These are phyloP conservation scores for Antennarius striatus DNA, from an alignment of 2,113 vertebrate species.

Conservation along the genomic window DNA sequence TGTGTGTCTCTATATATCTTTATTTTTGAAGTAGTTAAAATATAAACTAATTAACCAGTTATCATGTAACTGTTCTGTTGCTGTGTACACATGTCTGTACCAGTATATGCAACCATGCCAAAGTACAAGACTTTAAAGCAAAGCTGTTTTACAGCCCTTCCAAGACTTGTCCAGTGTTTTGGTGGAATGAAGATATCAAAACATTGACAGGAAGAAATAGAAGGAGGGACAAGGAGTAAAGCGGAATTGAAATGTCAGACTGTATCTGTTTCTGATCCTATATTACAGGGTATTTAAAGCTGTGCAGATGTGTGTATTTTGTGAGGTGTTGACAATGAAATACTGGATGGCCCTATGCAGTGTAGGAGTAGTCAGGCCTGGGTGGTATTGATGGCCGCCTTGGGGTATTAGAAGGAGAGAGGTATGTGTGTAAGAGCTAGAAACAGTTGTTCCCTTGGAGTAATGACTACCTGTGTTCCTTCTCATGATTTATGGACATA, in stretches of 20 bases:
- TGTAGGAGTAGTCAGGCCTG: constrained; percentile 42
- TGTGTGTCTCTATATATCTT: too few species aligned
- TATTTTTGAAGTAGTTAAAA: too few species aligned
- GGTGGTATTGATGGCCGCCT: constrained; percentile 71
- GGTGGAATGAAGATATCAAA: constrained; percentile 55
- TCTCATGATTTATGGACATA: constrained; percentile 73
- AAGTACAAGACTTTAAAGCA: constrained; percentile 33
- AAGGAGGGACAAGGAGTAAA: constrained; percentile 22
- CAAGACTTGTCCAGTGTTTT: not conserved
- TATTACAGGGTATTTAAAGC: constrained; percentile 76
- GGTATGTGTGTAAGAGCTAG: constrained; percentile 67
- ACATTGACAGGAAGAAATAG: constrained; percentile 40
- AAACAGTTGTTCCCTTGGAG: constrained; percentile 77
- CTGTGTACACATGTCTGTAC: too few species aligned
- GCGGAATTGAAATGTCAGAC: constrained; percentile 70
- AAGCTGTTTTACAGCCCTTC: constrained; percentile 22
- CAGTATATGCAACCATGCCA: constrained; percentile 14
- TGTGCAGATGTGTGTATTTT: constrained; percentile 80
- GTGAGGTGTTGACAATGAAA: constrained; percentile 73
- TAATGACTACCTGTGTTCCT: constrained; percentile 78
- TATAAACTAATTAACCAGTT: not conserved
- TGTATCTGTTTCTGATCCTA: constrained; percentile 57
- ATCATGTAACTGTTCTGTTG: not conserved
- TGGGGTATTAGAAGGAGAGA: constrained; percentile 54
- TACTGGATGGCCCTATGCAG: constrained; percentile 38